phyloP scores from a whole-genome alignment of 2,888 invertebrate species.

The Drosophila acutilabella region DNA sequence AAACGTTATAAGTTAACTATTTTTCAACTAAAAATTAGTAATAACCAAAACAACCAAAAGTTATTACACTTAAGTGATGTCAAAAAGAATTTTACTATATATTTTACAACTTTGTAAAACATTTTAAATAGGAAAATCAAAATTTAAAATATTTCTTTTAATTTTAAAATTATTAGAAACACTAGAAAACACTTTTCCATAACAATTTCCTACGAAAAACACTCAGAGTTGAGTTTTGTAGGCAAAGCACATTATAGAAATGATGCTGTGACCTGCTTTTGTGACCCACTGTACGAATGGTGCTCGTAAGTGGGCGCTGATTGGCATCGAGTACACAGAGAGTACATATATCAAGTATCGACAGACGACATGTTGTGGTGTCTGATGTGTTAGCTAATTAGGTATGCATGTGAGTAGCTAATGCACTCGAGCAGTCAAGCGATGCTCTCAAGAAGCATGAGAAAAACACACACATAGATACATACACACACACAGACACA shows the following conservation, averaged over 20 bases:
- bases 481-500: conserved; percentile 12
- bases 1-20: background rate
- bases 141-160: too few relatives aligned
- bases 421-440: conserved; percentile 43
- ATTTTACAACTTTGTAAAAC: too few relatives aligned
- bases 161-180: too few relatives aligned
- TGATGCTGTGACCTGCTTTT: conserved; percentile 1
- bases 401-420: conserved; percentile 52
- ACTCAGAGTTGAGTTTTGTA: background rate
- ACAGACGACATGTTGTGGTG: conserved; percentile 12
- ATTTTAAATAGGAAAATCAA: too few relatives aligned
- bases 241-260: background rate
- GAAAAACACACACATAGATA: conserved; percentile 24
- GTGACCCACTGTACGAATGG: conserved; percentile 32
- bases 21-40: background rate
- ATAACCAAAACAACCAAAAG: too few relatives aligned
- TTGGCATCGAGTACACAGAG: conserved; percentile 31
- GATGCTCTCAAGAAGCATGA: conserved; percentile 56
- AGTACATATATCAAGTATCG: conserved; percentile 1
- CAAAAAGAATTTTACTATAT: too few relatives aligned
- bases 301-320: conserved; percentile 27
- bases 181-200: too few relatives aligned
- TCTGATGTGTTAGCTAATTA: conserved; percentile 25
- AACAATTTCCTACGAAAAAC: background rate
- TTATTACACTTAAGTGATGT: too few relatives aligned